These are phyloP conservation scores for Cactoblastis cactorum DNA, from an alignment of 2,888 invertebrate species.

Conservation along the genomic window DNA sequence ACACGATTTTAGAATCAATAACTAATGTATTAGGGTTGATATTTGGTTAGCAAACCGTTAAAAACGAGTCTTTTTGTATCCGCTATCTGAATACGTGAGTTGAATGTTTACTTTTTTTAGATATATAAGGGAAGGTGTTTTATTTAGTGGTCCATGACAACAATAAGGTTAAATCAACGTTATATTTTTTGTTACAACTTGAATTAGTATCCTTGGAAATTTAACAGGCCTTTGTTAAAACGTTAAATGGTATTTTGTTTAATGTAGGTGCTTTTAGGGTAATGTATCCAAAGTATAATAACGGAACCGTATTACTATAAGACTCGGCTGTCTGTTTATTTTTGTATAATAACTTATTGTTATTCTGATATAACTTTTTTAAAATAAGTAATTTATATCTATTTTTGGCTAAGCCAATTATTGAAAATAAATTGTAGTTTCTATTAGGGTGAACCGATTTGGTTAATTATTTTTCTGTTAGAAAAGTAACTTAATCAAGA, in stretches of 20 bases:
- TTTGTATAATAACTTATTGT: too few species aligned
- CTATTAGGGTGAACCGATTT: too few species aligned
- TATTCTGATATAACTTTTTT: too few species aligned
- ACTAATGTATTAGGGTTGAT: constrained; percentile 13
- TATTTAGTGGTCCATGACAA: constrained; percentile 21
- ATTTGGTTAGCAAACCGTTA: constrained; percentile 12
- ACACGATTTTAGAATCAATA: constrained; percentile 6
- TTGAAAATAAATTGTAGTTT: too few species aligned
- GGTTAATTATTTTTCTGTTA: too few species aligned
- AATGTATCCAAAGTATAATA: too few species aligned
- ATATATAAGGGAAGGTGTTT: constrained; percentile 35
- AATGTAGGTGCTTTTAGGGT: not conserved
- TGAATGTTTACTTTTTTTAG: constrained; percentile 36
- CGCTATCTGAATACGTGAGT: constrained; percentile 43
- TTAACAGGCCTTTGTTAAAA: not conserved
- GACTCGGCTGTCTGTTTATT: too few species aligned
- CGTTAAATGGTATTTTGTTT: not conserved
- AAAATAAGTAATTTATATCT: too few species aligned
- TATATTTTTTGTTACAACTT: not conserved
- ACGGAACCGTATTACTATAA: too few species aligned
- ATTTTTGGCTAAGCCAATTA: too few species aligned
- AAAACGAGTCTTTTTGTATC: constrained; percentile 41
- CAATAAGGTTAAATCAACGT: constrained; percentile 18
- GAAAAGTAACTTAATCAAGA: too few species aligned
- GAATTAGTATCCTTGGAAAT: constrained; percentile 1